A percentile compares a stretch with the other conserved stretches of the same genome.
These are phyloP conservation scores for Marisa cornuarietis DNA, from an alignment of 1,140 invertebrate genomes.

Conservation along the genomic window DNA sequence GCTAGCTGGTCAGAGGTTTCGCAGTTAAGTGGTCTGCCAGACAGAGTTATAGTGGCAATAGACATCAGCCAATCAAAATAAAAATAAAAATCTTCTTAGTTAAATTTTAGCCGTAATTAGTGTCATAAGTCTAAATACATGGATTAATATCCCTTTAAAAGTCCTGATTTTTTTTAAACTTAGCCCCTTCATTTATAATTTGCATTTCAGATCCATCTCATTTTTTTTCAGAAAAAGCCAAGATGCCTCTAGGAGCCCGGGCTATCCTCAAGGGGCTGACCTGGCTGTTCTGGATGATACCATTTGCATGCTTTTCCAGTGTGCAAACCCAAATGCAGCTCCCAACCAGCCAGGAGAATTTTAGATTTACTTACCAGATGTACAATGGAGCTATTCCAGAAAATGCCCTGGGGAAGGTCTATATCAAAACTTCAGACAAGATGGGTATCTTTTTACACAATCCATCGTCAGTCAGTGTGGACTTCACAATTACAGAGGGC, in stretches of 20 bases:
- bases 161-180: too few species aligned
- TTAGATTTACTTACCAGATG: constrained; percentile 74
- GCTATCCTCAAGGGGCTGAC: constrained; percentile 17
- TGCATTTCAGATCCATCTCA: background rate
- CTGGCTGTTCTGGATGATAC: constrained; percentile 18
- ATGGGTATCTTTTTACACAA: constrained; percentile 74
- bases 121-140: background rate
- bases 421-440: constrained; percentile 72
- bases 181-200: too few species aligned
- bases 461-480: constrained; percentile 70
- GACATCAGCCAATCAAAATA: background rate
- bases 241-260: constrained; percentile 24
- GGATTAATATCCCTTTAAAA: background rate
- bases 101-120: background rate
- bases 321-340: background rate
- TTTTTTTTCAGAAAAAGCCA: constrained; percentile 18
- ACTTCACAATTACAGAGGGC: constrained; percentile 78
- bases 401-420: constrained; percentile 88
- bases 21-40: too few species aligned
- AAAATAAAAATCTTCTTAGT: background rate
- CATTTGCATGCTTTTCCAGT: background rate
- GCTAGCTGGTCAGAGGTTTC: too few species aligned
- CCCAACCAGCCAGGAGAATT: constrained; percentile 20
- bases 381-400: constrained; percentile 94
- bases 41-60: background rate